These are phyloP conservation scores for Chrysomallon squamiferum DNA, from an alignment of 1,140 invertebrate species.

Conservation along the genomic window DNA sequence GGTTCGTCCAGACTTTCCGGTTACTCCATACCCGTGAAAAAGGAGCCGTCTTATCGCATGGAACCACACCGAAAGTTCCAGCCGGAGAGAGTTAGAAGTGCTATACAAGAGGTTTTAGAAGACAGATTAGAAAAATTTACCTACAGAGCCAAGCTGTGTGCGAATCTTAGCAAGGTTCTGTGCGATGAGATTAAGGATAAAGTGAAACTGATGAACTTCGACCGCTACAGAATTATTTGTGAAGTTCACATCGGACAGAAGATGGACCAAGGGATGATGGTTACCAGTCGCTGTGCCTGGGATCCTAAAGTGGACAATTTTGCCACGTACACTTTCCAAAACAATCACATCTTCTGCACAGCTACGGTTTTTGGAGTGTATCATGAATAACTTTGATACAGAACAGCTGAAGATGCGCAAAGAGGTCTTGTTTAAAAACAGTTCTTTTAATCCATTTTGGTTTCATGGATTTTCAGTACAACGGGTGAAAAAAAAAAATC, in stretches of 20 bases:
- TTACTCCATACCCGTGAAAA: constrained; percentile 15
- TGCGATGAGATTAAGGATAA: constrained; percentile 47
- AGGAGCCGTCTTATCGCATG: constrained; percentile 45
- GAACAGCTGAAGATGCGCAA: too few species aligned
- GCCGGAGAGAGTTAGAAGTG: constrained; percentile 17
- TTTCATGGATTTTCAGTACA: too few species aligned
- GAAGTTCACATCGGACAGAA: constrained; percentile 50
- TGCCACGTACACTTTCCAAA: constrained; percentile 47
- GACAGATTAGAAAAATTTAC: constrained; percentile 29
- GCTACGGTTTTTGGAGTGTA: constrained; percentile 55
- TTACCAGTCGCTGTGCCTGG: constrained; percentile 52
- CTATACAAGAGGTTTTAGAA: constrained; percentile 31
- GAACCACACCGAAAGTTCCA: constrained; percentile 38
- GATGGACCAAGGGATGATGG: constrained; percentile 37
- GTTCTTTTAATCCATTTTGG: too few species aligned
- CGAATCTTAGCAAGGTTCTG: constrained; percentile 39
- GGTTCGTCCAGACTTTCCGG: constrained; percentile 14
- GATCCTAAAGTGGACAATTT: constrained; percentile 51
- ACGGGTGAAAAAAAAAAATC: too few species aligned
- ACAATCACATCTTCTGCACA: constrained; percentile 42
- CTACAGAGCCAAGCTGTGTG: constrained; percentile 39
- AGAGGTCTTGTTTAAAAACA: too few species aligned
- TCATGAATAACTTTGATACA: constrained; percentile 27
- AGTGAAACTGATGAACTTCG: constrained; percentile 50
- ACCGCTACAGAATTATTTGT: constrained; percentile 54